Conservation (phyloP, 2,797 vertebrate species). For the Gephyroberyx darwinii region DNA sequence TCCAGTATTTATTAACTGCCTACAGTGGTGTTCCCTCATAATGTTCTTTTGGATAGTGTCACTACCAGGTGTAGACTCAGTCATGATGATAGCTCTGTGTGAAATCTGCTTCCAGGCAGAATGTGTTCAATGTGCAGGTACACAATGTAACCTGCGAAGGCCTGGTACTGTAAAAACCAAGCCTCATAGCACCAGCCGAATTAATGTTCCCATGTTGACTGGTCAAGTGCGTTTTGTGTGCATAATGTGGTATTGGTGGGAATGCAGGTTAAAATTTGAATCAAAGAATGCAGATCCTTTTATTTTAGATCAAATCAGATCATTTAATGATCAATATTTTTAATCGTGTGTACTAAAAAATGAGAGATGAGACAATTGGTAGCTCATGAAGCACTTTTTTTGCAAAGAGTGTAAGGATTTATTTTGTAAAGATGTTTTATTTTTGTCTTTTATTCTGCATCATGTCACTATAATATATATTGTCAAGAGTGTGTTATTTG, state of each 20-base stretch:
- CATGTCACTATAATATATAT: constrained; percentile 73
- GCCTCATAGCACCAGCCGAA: constrained; percentile 48
- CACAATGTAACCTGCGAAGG: constrained; percentile 20
- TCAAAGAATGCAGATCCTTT: constrained; percentile 33
- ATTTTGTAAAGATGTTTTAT: constrained; percentile 80
- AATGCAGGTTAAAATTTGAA: constrained; percentile 40
- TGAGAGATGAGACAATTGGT: constrained; percentile 56
- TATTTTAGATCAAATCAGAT: constrained; percentile 61
- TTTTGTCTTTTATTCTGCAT: constrained; percentile 77
- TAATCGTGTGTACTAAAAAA: constrained; percentile 49
- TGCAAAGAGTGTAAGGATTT: constrained; percentile 77
- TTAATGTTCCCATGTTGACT: constrained; percentile 26
- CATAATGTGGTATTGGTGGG: constrained; percentile 45
- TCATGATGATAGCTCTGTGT: constrained; percentile 57
- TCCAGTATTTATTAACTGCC: constrained; percentile 46
- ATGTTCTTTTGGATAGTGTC: constrained; percentile 52
- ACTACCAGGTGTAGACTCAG: constrained; percentile 76
- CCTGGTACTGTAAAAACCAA: constrained; percentile 51
- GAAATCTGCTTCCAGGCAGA: constrained; percentile 75
- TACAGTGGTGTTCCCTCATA: constrained; percentile 47
- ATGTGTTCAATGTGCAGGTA: constrained; percentile 4
- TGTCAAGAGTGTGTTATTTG: constrained; percentile 61
- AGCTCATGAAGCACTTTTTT: constrained; percentile 84
- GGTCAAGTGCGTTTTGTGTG: constrained; percentile 30
- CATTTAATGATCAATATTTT: constrained; percentile 62